These are phyloP conservation scores for Nycticebus coucang DNA, from an alignment of 2,113 vertebrate genomes.

Conservation along the genomic window DNA sequence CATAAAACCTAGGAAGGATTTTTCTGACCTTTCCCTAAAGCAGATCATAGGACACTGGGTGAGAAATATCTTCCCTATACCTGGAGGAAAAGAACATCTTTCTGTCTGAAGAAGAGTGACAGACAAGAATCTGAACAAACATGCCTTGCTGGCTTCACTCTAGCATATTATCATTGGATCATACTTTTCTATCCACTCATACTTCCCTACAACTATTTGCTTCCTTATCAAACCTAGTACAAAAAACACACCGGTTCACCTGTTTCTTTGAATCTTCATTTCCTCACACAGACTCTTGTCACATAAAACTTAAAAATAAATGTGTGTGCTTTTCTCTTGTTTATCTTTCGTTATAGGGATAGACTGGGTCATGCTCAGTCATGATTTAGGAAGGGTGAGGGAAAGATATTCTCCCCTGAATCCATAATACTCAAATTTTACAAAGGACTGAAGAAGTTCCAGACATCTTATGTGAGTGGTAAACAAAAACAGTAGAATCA, in stretches of 20 bases:
- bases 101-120: background rate
- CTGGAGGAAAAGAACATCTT: background rate
- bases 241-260: background rate
- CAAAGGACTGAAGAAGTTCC: background rate
- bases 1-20: background rate
- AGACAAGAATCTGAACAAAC: background rate
- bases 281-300: background rate
- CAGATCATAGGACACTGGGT: background rate
- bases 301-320: background rate
- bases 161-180: too few relatives aligned
- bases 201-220: background rate
- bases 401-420: background rate
- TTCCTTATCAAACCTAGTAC: background rate
- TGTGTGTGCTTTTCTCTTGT: background rate
- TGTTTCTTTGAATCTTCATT: background rate
- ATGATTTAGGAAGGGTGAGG: background rate
- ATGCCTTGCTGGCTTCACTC: background rate
- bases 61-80: background rate
- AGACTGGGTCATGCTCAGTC: background rate
- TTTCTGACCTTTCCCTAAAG: background rate
- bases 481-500: conserved; percentile 22
- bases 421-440: background rate
- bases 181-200: background rate
- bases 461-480: background rate
- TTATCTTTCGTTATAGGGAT: background rate